Evolutionary conservation across 2,888 invertebrate genomes (phyloP), one percentile per base, ranked within the genome.

Genomic region (Zygaena filipendulae): DNA sequence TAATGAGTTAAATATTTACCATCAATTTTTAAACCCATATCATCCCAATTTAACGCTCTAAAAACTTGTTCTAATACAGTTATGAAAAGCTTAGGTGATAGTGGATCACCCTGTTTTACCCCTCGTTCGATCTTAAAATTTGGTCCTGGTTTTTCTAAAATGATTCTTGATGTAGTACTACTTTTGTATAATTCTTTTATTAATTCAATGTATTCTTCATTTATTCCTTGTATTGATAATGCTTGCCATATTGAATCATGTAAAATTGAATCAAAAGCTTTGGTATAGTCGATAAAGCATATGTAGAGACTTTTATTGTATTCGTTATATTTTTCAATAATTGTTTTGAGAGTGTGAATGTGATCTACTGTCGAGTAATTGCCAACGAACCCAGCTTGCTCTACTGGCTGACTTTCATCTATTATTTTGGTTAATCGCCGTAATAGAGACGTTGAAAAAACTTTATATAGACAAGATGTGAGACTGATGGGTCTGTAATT

Each of bases 371-470:
- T 35, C 7, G 35, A 35, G 13, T 11, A 31, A 3, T n/a, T 13
- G 7, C 10, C 21, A 13, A 27, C 24, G 26, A 43, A 40, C 2
- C 36, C 40, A 8, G 40, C 39, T 27, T 43, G 43, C 21, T 42
- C 39, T 2, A 18, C 7, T 8, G 36, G 32, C 24, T 39, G 40
- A 11, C 7, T 21, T 13, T 30, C 22, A 9, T 31, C 27, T 10
- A 23, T 27, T 7, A 14, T 9, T 23, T 14, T 22, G 12, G 26
- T 20, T 10, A 31, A 9, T n/a, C 30, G 16, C 4, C 13, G 10
- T 11, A 14, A 9, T 10, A 26, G 12, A 6, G 7, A 27, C 1
- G 32, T 13, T 3, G 33, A 30, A 19, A 26, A 19, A 27, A 38
- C 11, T 24, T 40, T 40, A 6, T 40, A 40, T 9, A 33, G 8